Evolutionary conservation across 2,113 vertebrate species (phyloP), one percentile per base, ranked within the genome.

Genomic region (Colossoma macropomum): DNA sequence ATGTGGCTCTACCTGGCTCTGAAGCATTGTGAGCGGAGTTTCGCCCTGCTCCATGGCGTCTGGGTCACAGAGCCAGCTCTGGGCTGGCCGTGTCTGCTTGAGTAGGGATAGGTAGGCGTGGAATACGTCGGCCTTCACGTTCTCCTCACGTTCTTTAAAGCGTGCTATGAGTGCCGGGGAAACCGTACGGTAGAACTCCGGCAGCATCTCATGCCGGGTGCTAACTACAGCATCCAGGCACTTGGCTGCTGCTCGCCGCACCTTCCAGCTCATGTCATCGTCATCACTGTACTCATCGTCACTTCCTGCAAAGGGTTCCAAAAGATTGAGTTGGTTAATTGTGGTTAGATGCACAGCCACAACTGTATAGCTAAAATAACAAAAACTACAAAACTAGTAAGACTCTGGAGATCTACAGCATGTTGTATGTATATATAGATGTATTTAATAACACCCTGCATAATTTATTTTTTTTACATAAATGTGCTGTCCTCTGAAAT

Each of bases 191-290:
- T 99, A 99, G 91, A 99, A 99, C 89, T 99, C 98, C 0, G 97
- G 97, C 86, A 99, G 95, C 98, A 99, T 99, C 93, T 99, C 98
- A 17, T 98, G 98, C n/a, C 98, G 95, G 12, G 97, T 99, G 82
- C 97, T 98, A 63, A 99, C 98, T 41, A 99, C 97, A 2, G 97
- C 97, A 84, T 99, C 98, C 88, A 99, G 89, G 88, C 98, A 99
- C 87, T 99, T 99, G 1, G 98, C 98, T 45, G 96, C 97, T 54
- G 98, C 97, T 48, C 97, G 95, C 4, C 98, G 95, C 81, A 99
- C 98, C 94, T 99, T 99, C 98, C 98, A 99, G 89, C 98, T 99
- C 97, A 99, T 99, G 91, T 99, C 98, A 82, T 99, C 98, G 52
- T 99, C 98, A 60, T 99, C 98, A 32, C 98, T 99, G 90, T 99